Conservation (phyloP, 2,797 vertebrate species). For the Gephyroberyx darwinii region DNA sequence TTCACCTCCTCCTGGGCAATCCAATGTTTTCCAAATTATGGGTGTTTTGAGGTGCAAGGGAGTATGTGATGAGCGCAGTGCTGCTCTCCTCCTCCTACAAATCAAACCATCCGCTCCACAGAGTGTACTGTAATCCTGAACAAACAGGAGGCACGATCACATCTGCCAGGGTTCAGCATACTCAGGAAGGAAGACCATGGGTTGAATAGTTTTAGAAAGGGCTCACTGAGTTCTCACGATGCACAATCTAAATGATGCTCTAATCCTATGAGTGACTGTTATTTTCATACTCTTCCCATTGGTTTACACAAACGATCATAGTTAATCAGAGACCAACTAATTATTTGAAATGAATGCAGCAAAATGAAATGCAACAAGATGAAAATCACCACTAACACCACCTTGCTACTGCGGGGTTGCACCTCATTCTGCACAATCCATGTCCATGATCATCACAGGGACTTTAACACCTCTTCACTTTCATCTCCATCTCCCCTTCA, state of each 20-base stretch:
- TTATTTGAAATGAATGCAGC: constrained; percentile 34
- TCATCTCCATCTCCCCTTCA: no score
- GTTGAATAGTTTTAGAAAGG: constrained; percentile 41
- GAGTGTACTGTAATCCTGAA: constrained; percentile 63
- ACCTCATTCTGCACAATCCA: no score
- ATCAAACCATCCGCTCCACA: constrained; percentile 64
- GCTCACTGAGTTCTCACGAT: constrained; percentile 29
- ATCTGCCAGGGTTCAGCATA: constrained; percentile 44
- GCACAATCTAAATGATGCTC: neutral
- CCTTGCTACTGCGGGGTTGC: no score
- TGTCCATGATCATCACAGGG: no score
- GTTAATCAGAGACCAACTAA: constrained; percentile 31
- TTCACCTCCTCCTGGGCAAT: constrained; percentile 65
- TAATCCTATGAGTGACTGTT: constrained; percentile 40
- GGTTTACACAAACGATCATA: constrained; percentile 52
- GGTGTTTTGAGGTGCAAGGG: constrained; percentile 61
- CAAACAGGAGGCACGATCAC: constrained; percentile 64
- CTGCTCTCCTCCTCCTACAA: constrained; percentile 53
- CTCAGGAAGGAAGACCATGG: neutral
- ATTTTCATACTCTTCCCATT: constrained; percentile 42
- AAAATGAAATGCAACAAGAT: constrained; percentile 25
- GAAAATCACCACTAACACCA: neutral
- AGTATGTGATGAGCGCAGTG: constrained; percentile 51
- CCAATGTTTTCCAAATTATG: constrained; percentile 72
- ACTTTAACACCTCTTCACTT: no score